Base-by-base conservation (phyloP, 2,113 vertebrate species). In the Psilopsiagon aurifrons region DNA sequence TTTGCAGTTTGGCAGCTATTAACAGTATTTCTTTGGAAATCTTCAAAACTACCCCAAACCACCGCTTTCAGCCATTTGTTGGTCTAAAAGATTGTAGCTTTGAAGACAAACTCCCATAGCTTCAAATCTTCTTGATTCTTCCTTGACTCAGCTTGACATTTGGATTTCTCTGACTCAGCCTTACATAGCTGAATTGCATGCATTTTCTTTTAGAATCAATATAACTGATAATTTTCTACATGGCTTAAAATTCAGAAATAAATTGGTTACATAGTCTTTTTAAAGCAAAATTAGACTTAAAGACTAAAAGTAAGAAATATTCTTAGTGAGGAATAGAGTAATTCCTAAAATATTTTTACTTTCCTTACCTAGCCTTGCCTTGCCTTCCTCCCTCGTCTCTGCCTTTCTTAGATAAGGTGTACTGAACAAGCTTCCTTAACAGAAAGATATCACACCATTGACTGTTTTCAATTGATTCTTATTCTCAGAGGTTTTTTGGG, bases 1-100 rank as follows among this genome's bases (percentile, higher is more conserved):
- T 97, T 97, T 96, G 88, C 27, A 69, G 86, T 97, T 97, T 98
- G 94, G 85, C 96, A 96, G 69, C 94, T 97, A 90, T 92, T 97
- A 97, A 95, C 87, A 88, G 80, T 67, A 93, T 91, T 94, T 74
- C 67, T 81, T 77, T 88, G 28, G 83, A 96, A 97, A 83, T 66
- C 97, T 97, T 83, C 89, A 92, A 96, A 97, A 78, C 94, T 83
- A 95, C 78, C 78, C 80, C 86, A 96, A 97, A 95, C 75, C 74
- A 95, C 81, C 76, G 94, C 88, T 97, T 97, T 93, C 83, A 96
- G 75, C 28, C 73, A 19, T 88, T 94, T 88, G 80, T 97, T 96
- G 95, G 49, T 95, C 92, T 16, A n/a, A 92, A 46, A 97, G 78
- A 97, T 79, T 96, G 92, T 86, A 95, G 94, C 89, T 98, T 94